Base-by-base conservation (phyloP, 1,140 invertebrate genomes). In the Glomeris maerens region DNA sequence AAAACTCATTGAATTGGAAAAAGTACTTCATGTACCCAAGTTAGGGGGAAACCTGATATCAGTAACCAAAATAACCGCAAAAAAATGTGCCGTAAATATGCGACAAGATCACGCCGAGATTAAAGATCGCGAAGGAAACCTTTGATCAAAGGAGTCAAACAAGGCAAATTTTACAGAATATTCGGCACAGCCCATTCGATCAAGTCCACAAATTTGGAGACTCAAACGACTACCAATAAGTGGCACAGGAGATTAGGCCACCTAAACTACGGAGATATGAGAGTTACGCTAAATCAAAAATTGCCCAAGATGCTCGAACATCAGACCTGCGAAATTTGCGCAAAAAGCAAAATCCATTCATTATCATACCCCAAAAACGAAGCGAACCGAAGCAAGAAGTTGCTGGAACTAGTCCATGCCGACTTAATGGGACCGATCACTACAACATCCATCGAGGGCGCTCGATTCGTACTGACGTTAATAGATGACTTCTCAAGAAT, bases 381-480 rank as follows among this genome's bases (percentile, higher is more conserved):
- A 5, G 45, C 14, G 7, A 10, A 14, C 14, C 26, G 4, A 46
- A 29, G 7, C 7, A 29, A 23, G 20, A 46, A 29, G 20, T 20
- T 46, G 20, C 26, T 46, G 4, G 45, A 46, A 4, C 26, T n/a
- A n/a, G n/a, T n/a, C n/a, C n/a, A n/a, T n/a, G n/a, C n/a, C n/a
- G n/a, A n/a, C n/a, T n/a, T n/a, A n/a, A n/a, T n/a, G n/a, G n/a
- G n/a, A n/a, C n/a, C n/a, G n/a, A n/a, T n/a, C n/a, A n/a, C n/a
- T n/a, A 52, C 47, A 20, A 47, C 42, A n/a, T 70, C 66, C 1
- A 23, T 64, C 21, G 58, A 59, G 13, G 61, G 64, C 1, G 20
- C 57, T 0, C 54, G 56, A 45, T 70, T 64, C 49, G 66, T 66
- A 41, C 38, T 69, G 3, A 17, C 57, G 2, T 56, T 70, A 2